A percentile compares a stretch with the other conserved stretches of the same genome.
phyloP scores from a whole-genome alignment of 2,888 invertebrate genomes.

The Euplexia lucipara region DNA sequence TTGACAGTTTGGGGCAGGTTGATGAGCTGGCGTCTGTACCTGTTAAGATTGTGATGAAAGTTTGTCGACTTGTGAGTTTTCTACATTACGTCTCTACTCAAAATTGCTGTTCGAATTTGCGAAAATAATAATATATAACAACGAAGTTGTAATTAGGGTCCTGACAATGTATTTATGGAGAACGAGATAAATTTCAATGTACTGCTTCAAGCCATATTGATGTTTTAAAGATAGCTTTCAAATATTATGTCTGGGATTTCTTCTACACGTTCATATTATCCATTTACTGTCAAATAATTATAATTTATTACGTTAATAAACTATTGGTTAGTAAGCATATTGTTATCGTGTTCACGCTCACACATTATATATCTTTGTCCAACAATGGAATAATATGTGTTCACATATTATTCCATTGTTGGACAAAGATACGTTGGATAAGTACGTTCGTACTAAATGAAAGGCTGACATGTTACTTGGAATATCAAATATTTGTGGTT shows the following conservation, averaged over 20 bases:
- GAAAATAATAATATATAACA: not conserved
- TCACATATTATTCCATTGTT: no score
- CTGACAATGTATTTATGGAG: not conserved
- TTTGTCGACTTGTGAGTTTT: not conserved
- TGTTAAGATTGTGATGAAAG: constrained; percentile 11
- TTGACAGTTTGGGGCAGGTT: no score
- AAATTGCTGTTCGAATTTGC: not conserved
- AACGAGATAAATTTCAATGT: not conserved
- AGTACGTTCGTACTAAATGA: constrained; percentile 15
- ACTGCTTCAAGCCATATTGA: not conserved
- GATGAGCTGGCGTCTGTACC: no score
- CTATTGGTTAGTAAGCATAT: not conserved
- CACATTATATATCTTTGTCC: constrained; percentile 20
- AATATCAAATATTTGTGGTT: constrained; percentile 10
- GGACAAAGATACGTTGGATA: no score
- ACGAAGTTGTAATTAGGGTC: not conserved
- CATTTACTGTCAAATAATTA: not conserved
- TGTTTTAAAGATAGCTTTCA: not conserved
- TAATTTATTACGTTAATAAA: constrained; percentile 2
- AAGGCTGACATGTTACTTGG: not conserved
- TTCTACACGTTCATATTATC: not conserved
- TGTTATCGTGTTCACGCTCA: not conserved
- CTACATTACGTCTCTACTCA: not conserved
- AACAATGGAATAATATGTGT: constrained; percentile 2
- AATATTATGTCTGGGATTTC: not conserved